A percentile compares a stretch with the other conserved stretches of the same genome.
These are phyloP conservation scores for Chelon auratus DNA, from an alignment of 2,797 vertebrate genomes.

Conservation along the genomic window DNA sequence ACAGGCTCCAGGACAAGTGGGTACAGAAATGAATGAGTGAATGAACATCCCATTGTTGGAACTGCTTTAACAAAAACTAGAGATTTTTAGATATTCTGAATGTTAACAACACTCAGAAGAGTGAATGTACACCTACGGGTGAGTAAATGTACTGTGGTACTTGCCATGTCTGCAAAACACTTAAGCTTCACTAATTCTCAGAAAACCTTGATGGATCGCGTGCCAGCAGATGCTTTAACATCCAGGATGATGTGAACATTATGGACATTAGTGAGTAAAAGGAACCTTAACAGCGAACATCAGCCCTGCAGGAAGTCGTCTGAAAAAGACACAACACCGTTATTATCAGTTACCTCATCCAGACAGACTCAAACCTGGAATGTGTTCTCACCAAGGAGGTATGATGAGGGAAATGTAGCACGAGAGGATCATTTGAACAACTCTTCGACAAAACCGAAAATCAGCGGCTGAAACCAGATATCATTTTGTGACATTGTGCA, in stretches of 20 bases:
- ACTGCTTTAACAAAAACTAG: too few species aligned
- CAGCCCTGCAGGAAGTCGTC: slow-evolving; percentile 7
- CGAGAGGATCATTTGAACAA: background rate
- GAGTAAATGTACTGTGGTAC: background rate
- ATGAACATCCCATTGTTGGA: too few species aligned
- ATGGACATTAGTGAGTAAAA: background rate
- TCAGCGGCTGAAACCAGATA: background rate
- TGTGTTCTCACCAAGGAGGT: background rate
- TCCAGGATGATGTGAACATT: background rate
- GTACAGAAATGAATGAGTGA: too few species aligned
- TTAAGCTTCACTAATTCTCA: slow-evolving; percentile 4
- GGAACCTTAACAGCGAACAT: background rate
- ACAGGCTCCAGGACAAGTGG: too few species aligned
- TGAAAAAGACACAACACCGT: slow-evolving; percentile 11
- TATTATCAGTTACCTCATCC: slow-evolving; percentile 28
- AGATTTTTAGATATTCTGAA: too few species aligned
- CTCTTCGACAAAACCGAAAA: background rate
- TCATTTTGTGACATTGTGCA: background rate
- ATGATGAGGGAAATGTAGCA: slow-evolving; percentile 10
- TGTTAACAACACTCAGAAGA: too few species aligned
- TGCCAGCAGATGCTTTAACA: background rate
- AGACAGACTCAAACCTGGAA: slow-evolving; percentile 23
- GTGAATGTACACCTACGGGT: background rate
- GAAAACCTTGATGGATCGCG: background rate
- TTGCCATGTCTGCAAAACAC: background rate